Percentiles rank a stretch among this genome's conserved stretches.
Evolutionary conservation across 1,140 invertebrate species (phyloP).

Genomic region (Drosophila watanabei): DNA sequence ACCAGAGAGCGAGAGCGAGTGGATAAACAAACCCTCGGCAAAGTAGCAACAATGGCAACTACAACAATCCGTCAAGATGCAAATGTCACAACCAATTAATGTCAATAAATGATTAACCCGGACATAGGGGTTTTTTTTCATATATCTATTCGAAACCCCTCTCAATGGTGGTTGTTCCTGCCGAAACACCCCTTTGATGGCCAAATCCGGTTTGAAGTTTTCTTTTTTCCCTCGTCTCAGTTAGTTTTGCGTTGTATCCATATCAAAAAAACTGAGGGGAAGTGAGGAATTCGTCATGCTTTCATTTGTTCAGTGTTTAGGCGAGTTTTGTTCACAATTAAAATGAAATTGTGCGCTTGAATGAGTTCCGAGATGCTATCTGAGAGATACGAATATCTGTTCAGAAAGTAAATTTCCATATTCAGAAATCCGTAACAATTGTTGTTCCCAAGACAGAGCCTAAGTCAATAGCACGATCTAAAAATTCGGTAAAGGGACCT

Average conservation of each 20-base stretch:
- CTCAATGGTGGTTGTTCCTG: constrained; percentile 37
- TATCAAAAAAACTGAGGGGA: constrained; percentile 38
- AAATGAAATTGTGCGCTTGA: constrained; percentile 73
- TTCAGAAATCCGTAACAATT: constrained; percentile 12
- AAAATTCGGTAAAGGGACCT: constrained; percentile 31
- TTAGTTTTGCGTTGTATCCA: constrained; percentile 35
- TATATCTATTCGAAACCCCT: not conserved
- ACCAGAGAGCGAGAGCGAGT: constrained; percentile 22
- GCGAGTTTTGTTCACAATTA: constrained; percentile 80
- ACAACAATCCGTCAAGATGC: constrained; percentile 81
- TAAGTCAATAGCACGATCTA: constrained; percentile 69
- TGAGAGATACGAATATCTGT: constrained; percentile 3
- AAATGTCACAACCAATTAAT: constrained; percentile 85
- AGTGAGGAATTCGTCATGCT: constrained; percentile 62
- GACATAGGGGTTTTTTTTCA: constrained; percentile 14
- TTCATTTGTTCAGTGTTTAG: constrained; percentile 82
- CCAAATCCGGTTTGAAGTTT: constrained; percentile 50
- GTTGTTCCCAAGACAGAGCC: constrained; percentile 10
- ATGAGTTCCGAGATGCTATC: constrained; percentile 29
- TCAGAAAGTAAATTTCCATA: constrained; percentile 16
- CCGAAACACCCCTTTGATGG: constrained; percentile 44
- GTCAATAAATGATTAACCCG: constrained; percentile 77
- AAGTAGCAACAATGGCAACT: constrained; percentile 83
- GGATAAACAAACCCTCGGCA: constrained; percentile 63
- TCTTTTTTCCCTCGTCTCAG: constrained; percentile 13